Conservation (phyloP, 1,140 invertebrate genomes). For the Nilaparvata lugens region DNA sequence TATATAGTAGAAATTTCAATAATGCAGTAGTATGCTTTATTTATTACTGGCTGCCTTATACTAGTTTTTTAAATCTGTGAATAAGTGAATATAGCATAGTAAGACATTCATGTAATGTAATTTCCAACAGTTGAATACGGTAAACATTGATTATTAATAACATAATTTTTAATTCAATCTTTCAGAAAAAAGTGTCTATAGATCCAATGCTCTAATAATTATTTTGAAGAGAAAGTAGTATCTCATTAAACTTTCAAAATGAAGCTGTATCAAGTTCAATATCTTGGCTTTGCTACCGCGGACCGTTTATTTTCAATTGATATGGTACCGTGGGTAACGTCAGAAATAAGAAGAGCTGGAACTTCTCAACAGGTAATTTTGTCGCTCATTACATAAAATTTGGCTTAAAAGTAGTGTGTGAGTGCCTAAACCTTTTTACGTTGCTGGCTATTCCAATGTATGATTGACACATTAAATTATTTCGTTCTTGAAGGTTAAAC, state of each 20-base stretch:
- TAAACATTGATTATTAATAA: too few relatives aligned
- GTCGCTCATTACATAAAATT: too few relatives aligned
- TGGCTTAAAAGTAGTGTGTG: too few relatives aligned
- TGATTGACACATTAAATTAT: too few relatives aligned
- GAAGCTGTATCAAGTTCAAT: slow-evolving; percentile 40
- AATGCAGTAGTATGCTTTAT: too few relatives aligned
- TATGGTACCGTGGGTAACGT: slow-evolving; percentile 67
- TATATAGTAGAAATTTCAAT: too few relatives aligned
- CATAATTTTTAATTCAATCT: neutral
- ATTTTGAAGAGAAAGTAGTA: too few relatives aligned
- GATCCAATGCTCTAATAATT: neutral
- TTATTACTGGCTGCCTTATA: neutral
- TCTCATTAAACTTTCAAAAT: slow-evolving; percentile 12
- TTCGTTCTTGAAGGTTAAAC: too few relatives aligned
- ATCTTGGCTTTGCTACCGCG: slow-evolving; percentile 62
- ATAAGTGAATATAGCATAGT: too few relatives aligned
- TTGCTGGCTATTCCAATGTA: too few relatives aligned
- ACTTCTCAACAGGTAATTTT: slow-evolving; percentile 43
- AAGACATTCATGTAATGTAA: neutral
- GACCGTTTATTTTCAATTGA: slow-evolving; percentile 60
- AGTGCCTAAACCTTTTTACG: too few relatives aligned
- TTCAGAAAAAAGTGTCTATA: neutral
- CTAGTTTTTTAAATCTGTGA: too few relatives aligned
- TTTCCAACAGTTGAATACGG: neutral
- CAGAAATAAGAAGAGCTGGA: slow-evolving; percentile 48